A percentile compares a stretch with the other conserved stretches of the same genome.
phyloP scores from a whole-genome alignment of 1,140 invertebrate genomes.

The Drosophila mojavensis region DNA sequence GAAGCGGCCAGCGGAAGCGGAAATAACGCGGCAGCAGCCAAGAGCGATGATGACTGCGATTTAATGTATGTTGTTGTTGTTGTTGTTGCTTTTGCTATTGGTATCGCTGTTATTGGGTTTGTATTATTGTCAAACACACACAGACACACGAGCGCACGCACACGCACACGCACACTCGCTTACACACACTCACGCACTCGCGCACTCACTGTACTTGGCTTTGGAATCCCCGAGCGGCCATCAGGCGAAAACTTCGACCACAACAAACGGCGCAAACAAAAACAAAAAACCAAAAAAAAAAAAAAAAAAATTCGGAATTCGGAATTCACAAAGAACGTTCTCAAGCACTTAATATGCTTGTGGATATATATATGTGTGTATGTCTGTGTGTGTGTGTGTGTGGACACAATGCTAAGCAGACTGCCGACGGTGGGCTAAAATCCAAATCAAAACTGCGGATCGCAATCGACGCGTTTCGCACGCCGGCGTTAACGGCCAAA shows the following conservation, averaged over 20 bases:
- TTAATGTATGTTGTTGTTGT: constrained; percentile 12
- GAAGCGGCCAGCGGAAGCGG: constrained; percentile 43
- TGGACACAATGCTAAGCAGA: not conserved
- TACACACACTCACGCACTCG: too few species aligned
- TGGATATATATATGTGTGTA: not conserved
- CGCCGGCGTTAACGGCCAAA: constrained; percentile 41
- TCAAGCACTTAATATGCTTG: not conserved
- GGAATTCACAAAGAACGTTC: not conserved
- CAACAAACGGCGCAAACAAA: constrained; percentile 36
- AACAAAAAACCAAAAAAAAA: constrained; percentile 27
- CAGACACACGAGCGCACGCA: constrained; percentile 8
- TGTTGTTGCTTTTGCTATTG: not conserved
- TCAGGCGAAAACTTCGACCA: constrained; percentile 30
- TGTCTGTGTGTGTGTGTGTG: not conserved
- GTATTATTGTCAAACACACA: not conserved
- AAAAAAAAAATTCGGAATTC: constrained; percentile 2
- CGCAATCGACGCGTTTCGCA: constrained; percentile 34
- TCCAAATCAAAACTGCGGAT: constrained; percentile 3
- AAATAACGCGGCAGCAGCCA: constrained; percentile 37
- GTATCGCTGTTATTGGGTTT: constrained; percentile 1
- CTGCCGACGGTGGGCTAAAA: constrained; percentile 19
- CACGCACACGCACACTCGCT: constrained; percentile 1
- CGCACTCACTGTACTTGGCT: constrained; percentile 22
- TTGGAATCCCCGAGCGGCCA: constrained; percentile 38
- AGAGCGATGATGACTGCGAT: constrained; percentile 5